Evolutionary conservation across 2,113 vertebrate genomes (phyloP).

Genomic region (Pseudopodoces humilis): DNA sequence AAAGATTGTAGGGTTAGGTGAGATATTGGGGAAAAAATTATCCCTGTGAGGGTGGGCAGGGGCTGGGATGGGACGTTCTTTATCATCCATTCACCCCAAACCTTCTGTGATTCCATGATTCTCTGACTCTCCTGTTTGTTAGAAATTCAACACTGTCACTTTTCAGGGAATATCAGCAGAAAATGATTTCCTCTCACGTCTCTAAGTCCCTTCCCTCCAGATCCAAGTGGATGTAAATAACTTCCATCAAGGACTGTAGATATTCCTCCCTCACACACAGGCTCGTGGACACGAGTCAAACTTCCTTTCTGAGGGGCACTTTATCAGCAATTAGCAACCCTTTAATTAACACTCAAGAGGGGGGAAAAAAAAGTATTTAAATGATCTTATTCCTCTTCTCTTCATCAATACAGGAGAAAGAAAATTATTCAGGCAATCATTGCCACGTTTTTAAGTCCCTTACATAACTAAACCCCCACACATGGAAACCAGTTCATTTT

Average conservation of each 20-base stretch:
- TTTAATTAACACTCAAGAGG: background rate
- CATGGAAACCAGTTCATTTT: background rate
- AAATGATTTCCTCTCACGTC: background rate
- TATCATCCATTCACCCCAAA: background rate
- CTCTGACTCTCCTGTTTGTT: background rate
- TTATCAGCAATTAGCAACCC: background rate
- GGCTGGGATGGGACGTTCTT: no score
- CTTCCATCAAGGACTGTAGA: background rate
- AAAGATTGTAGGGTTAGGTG: no score
- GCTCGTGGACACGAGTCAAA: background rate
- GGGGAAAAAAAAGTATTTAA: background rate
- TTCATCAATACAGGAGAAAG: background rate
- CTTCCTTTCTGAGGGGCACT: background rate
- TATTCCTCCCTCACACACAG: background rate
- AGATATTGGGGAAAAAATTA: no score
- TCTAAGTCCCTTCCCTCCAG: background rate
- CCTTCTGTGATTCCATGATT: background rate
- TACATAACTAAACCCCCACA: background rate
- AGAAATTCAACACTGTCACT: background rate
- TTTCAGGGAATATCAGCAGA: background rate
- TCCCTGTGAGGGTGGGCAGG: no score
- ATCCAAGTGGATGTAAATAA: background rate
- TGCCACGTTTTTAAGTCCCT: background rate
- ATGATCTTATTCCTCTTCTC: background rate
- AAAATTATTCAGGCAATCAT: background rate